phyloP scores from a whole-genome alignment of 2,888 invertebrate genomes.

The Steinernema scapterisci region DNA sequence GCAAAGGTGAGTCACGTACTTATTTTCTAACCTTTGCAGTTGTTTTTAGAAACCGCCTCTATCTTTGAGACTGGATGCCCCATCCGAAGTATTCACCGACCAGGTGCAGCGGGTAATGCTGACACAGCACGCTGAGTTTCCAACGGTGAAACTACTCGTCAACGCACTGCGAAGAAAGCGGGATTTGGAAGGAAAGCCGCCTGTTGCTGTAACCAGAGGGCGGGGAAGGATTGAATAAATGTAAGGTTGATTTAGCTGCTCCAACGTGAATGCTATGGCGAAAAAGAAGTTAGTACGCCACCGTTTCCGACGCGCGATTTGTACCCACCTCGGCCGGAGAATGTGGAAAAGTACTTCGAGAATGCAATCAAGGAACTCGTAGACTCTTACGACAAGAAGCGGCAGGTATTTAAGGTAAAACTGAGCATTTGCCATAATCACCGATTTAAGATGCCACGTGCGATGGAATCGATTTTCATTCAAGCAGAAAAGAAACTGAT shows the following conservation, averaged over 20 bases:
- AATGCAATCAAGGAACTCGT: neutral
- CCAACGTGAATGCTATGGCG: neutral
- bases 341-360: neutral
- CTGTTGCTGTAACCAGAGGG: no score
- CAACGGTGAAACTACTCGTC: neutral
- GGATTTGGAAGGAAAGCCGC: neutral
- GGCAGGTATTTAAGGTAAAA: no score
- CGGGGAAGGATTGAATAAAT: neutral
- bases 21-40: neutral
- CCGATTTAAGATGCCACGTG: no score
- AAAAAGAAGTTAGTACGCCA: neutral
- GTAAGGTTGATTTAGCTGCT: neutral
- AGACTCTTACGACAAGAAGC: neutral
- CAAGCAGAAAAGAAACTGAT: neutral
- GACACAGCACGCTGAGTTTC: neutral
- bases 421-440: no score
- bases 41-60: neutral
- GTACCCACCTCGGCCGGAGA: slow-evolving; percentile 16
- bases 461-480: no score
- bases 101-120: neutral
- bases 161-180: neutral
- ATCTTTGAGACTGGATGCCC: neutral
- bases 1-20: neutral
- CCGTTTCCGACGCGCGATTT: slow-evolving; percentile 29
- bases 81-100: neutral